These are phyloP conservation scores for Caenorhabditis sinica DNA, from an alignment of 2,888 invertebrate genomes.

Conservation along the genomic window DNA sequence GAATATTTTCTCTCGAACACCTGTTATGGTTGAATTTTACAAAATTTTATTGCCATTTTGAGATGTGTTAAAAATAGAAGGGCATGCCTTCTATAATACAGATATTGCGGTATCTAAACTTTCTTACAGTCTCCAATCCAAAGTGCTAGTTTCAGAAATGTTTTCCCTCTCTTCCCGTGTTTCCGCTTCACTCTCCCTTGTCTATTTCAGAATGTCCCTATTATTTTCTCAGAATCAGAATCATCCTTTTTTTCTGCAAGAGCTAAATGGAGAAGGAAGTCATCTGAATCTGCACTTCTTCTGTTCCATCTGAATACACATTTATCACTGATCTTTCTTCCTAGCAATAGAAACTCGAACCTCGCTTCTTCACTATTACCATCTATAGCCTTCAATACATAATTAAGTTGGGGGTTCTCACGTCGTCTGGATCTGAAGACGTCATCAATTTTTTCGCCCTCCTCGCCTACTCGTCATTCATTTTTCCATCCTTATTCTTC, in stretches of 20 bases:
- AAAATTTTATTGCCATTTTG: too few relatives aligned
- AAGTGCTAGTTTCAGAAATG: too few relatives aligned
- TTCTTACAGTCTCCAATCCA: too few relatives aligned
- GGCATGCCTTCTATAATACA: too few relatives aligned
- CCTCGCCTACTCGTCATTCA: constrained; percentile 22
- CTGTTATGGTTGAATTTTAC: too few relatives aligned
- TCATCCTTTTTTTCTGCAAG: background rate
- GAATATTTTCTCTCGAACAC: too few relatives aligned
- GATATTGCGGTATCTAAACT: too few relatives aligned
- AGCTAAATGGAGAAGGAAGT: background rate
- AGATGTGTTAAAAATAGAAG: too few relatives aligned
- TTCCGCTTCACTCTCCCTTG: background rate
- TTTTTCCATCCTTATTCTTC: constrained; percentile 9
- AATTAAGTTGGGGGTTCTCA: constrained; percentile 12
- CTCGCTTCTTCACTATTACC: background rate
- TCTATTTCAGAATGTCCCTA: background rate
- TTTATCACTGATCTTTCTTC: background rate
- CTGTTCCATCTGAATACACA: background rate
- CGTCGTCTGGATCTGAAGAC: constrained; percentile 10
- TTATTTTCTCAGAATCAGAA: background rate
- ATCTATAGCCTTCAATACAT: background rate
- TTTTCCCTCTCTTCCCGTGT: background rate
- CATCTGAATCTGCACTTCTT: constrained; percentile 4
- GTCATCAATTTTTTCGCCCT: constrained; percentile 20
- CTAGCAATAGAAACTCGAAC: background rate